Evolutionary conservation across 2,888 invertebrate species (phyloP), one percentile per base, ranked within the genome.

Genomic region (Hypomecis punctinalis): DNA sequence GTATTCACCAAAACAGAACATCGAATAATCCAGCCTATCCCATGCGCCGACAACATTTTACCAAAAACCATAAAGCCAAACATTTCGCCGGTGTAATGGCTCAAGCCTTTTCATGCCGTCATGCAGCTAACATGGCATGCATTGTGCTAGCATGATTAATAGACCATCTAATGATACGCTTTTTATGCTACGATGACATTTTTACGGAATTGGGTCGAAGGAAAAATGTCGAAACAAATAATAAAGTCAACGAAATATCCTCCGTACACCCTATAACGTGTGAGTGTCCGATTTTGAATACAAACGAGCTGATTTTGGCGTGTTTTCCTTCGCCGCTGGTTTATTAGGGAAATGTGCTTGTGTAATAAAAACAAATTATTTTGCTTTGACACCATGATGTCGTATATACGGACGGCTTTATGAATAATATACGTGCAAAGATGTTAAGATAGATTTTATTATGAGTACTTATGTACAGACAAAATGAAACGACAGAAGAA

Each of bases 131-230:
- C 77, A 80, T 81, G 88, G 84, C 89, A 76, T 80, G 83, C 84
- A 90, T 91, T 92, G 91, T 92, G 86, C 77, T 79, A 86, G 82
- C 74, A 86, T 91, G 91, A 91, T 91, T 91, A 89, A 92, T 91
- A 83, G 83, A 78, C 72, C 78, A 79, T 83, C 82, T 89, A 89
- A 87, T 89, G 90, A 90, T 87, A 85, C 81, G 84, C 76, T 86
- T 89, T 88, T 85, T 85, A 73, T 71, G 74, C 73, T 81, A 80
- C 75, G 77, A 77, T 88, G 89, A 88, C 88, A 89, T 82, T 81
- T 80, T 80, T 75, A 81, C 78, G 77, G 79, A 85, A 86, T 81
- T 86, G 77, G 88, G 88, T 87, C 87, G 83, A 67, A 70, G 73
- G 75, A 70, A 76, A 76, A 64, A 68, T 48, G 59, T 55, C 59